Evolutionary conservation across 2,888 invertebrate genomes (phyloP).

Genomic region (Emesis furor): DNA sequence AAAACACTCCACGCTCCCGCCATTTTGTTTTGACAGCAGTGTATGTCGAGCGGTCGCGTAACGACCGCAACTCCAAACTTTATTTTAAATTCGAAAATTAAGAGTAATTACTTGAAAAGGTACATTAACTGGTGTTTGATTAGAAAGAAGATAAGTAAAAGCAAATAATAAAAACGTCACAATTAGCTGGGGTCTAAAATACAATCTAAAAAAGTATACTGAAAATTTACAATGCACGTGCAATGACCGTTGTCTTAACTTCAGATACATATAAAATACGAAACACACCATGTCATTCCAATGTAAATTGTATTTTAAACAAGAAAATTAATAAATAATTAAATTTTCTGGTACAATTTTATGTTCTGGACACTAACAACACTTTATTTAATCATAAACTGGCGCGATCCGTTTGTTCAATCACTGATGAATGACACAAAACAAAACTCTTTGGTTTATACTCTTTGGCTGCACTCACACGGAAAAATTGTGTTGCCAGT

Average conservation of each 20-base stretch:
- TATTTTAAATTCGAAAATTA: neutral
- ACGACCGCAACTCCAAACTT: neutral
- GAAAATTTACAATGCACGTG: slow-evolving; percentile 1
- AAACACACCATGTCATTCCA: neutral
- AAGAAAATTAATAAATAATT: slow-evolving; percentile 14
- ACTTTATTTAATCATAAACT: neutral
- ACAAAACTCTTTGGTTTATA: slow-evolving; percentile 7
- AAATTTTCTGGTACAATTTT: slow-evolving; percentile 4
- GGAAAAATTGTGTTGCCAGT: slow-evolving; percentile 4
- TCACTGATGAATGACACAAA: slow-evolving; percentile 4
- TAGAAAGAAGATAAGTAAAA: slow-evolving; percentile 1
- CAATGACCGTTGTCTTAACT: neutral
- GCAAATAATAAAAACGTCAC: neutral
- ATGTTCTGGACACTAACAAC: slow-evolving; percentile 6
- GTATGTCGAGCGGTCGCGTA: slow-evolving; percentile 1
- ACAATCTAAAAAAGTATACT: neutral
- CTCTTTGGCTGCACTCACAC: neutral
- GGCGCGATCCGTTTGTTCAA: slow-evolving; percentile 4
- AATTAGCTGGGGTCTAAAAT: neutral
- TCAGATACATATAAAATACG: slow-evolving; percentile 1
- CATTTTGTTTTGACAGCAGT: slow-evolving; percentile 1
- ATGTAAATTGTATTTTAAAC: neutral
- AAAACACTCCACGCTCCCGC: neutral
- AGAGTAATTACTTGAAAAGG: slow-evolving; percentile 1
- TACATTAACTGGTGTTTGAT: slow-evolving; percentile 1